Evolutionary conservation across 1,140 invertebrate genomes (phyloP), one percentile per base, ranked within the genome.

Genomic region (Zaprionus camerounensis): DNA sequence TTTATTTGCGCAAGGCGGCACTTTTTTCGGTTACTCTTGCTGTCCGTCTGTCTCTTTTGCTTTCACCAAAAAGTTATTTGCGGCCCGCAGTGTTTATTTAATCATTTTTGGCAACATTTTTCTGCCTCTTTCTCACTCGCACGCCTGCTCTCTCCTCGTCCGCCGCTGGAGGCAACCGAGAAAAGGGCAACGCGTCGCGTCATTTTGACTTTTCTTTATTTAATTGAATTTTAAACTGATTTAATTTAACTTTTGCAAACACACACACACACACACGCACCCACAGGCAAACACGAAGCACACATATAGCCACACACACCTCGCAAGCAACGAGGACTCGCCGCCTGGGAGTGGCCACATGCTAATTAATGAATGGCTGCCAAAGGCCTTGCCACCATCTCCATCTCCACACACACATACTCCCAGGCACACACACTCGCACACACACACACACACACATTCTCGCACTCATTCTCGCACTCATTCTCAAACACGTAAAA

Each of bases 291-390:
- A n/a, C n/a, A n/a, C n/a, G n/a, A 31, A 11, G 31, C 31, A 31
- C 9, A 63, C 76, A 76, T 69, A 72, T 36, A 11, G 2, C 31
- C 62, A 44, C 57, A 58, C 46, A 70, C 31, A 69, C 64, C 67
- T 65, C 15, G 34, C 53, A 51, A 24, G 55, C 26, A 65, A 65
- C 53, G 75, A 76, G 79, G 67, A 63, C 82, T 75, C 66, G n/a
- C 49, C 75, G 38, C 57, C 67, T 76, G 80, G 84, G 80, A 80
- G 83, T 83, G 84, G 77, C 81, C 83, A 75, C 80, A 86, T 85
- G 82, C 80, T 86, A 86, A 86, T 86, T 86, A 86, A 86, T 86
- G 84, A 86, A 86, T 70, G 77, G 70, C 76, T 81, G 75, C 64
- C 77, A 80, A 76, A 82, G 76, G 67, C 36, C 49, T 49, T 72